Evolutionary conservation across 2,797 vertebrate genomes (phyloP).

Genomic region (Chromis chromis): DNA sequence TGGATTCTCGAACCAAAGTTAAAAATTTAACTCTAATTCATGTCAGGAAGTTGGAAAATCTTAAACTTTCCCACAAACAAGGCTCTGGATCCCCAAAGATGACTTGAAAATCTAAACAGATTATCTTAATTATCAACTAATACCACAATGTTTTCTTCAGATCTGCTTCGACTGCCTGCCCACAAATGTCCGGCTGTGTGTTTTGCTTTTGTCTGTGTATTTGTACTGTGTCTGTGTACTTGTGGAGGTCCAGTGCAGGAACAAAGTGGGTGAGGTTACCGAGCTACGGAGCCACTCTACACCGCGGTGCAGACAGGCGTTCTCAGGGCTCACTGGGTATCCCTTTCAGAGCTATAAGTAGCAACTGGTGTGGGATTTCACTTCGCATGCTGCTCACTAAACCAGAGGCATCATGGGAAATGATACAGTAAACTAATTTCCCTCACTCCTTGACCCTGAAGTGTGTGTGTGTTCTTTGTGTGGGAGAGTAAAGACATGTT

Average conservation of each 20-base stretch:
- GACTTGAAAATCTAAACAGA: constrained; percentile 17
- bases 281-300: constrained; percentile 74
- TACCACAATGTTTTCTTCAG: background rate
- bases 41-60: constrained; percentile 10
- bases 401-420: constrained; percentile 74
- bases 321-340: constrained; percentile 69
- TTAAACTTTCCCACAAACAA: constrained; percentile 21
- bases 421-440: constrained; percentile 64
- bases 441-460: constrained; percentile 37
- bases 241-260: constrained; percentile 60
- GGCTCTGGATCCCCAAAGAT: background rate
- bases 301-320: constrained; percentile 70
- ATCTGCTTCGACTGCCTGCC: background rate
- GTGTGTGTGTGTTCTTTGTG: constrained; percentile 12
- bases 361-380: constrained; percentile 84
- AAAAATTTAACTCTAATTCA: background rate
- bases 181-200: background rate
- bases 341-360: constrained; percentile 86
- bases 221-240: constrained; percentile 29
- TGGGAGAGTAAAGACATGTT: constrained; percentile 8
- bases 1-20: background rate
- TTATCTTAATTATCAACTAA: constrained; percentile 4
- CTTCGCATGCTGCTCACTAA: constrained; percentile 60
- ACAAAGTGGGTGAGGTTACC: constrained; percentile 71
- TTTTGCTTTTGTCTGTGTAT: constrained; percentile 36